phyloP scores from a whole-genome alignment of 2,888 invertebrate genomes.

The Agrotis segetum region DNA sequence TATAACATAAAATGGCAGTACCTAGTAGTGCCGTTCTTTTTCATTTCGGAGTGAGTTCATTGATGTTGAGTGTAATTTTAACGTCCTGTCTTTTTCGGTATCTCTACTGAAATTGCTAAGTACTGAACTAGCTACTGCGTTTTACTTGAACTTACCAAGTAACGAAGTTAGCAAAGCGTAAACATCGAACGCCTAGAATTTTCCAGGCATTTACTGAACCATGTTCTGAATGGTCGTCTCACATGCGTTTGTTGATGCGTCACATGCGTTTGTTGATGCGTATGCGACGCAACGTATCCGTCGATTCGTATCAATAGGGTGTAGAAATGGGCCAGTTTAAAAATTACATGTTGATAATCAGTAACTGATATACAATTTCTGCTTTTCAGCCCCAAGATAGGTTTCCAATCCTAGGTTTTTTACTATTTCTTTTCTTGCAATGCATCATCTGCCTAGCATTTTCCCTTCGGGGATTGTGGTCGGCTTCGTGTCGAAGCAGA shows the following conservation, averaged over 20 bases:
- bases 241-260: slow-evolving; percentile 29
- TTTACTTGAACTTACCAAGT: slow-evolving; percentile 6
- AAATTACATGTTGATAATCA: neutral
- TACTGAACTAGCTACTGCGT: neutral
- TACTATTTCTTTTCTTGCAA: too few species aligned
- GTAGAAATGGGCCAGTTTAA: neutral
- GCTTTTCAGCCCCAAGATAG: neutral
- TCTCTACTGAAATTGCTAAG: too few species aligned
- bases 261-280: slow-evolving; percentile 32
- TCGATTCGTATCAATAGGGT: neutral
- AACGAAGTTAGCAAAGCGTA: slow-evolving; percentile 4
- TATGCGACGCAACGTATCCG: slow-evolving; percentile 12
- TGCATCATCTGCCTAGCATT: too few species aligned
- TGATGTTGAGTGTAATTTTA: neutral
- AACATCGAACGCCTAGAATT: slow-evolving; percentile 13
- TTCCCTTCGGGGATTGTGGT: too few species aligned
- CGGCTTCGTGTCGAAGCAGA: too few species aligned
- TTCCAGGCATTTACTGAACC: slow-evolving; percentile 26
- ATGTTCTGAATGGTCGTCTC: neutral
- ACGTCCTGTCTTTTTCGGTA: neutral
- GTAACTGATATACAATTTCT: neutral
- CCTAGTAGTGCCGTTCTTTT: neutral
- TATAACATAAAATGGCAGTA: too few species aligned
- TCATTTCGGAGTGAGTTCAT: neutral
- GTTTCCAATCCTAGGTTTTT: too few species aligned